These are phyloP conservation scores for Enteromius thamalakanensis DNA, from an alignment of 2,797 vertebrate species.

Conservation along the genomic window DNA sequence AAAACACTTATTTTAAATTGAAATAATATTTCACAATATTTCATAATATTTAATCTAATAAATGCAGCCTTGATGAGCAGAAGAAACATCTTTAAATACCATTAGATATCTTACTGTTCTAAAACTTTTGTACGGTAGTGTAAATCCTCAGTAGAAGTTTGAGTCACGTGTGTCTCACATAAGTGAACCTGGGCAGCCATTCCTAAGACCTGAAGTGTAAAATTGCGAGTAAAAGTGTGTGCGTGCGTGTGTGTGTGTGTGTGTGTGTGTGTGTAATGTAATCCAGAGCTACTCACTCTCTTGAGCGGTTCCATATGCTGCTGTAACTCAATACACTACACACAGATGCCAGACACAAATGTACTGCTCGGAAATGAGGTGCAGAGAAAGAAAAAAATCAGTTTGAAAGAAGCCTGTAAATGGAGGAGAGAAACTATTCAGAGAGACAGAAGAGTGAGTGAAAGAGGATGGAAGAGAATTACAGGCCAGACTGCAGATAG, in stretches of 20 bases:
- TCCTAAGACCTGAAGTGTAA: neutral
- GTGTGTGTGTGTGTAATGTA: constrained; percentile 15
- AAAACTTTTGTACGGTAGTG: too few relatives aligned
- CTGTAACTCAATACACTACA: constrained; percentile 53
- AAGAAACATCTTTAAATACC: too few relatives aligned
- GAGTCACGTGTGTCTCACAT: neutral
- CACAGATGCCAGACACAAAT: constrained; percentile 38
- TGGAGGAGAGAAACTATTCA: neutral
- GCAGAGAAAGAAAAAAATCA: neutral
- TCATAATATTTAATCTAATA: too few relatives aligned
- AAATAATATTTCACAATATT: too few relatives aligned
- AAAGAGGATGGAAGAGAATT: neutral
- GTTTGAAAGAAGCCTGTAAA: constrained; percentile 6
- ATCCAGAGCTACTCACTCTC: constrained; percentile 32
- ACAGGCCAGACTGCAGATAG: neutral
- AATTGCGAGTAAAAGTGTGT: constrained; percentile 11
- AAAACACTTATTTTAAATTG: too few relatives aligned
- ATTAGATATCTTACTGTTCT: too few relatives aligned
- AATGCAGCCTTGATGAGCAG: too few relatives aligned
- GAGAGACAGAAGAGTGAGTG: neutral
- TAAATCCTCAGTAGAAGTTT: neutral
- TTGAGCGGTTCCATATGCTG: constrained; percentile 54
- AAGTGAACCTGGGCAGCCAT: constrained; percentile 19
- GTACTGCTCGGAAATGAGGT: constrained; percentile 41
- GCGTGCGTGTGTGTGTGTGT: neutral